A percentile compares a stretch with the other conserved stretches of the same genome.
phyloP scores from a whole-genome alignment of 2,797 vertebrate species.

The Eospalax fontanierii region DNA sequence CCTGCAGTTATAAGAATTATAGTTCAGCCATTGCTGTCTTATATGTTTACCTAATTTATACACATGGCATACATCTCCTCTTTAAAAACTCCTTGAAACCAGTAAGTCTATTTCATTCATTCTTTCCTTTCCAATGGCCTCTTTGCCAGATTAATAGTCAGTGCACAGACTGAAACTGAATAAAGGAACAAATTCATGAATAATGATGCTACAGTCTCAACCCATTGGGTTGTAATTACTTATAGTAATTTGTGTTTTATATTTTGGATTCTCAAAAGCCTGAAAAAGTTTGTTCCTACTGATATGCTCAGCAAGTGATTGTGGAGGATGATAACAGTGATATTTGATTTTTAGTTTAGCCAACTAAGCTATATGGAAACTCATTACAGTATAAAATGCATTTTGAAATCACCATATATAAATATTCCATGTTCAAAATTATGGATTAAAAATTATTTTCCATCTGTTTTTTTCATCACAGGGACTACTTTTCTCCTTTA shows the following conservation, averaged over 20 bases:
- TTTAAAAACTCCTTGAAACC: conserved; percentile 39
- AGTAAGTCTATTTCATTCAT: not conserved
- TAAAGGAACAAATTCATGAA: conserved; percentile 35
- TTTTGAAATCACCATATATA: conserved; percentile 60
- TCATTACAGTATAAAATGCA: conserved; percentile 15
- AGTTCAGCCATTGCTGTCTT: not conserved
- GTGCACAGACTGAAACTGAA: not conserved
- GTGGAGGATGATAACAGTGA: not conserved
- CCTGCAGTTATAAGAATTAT: not conserved
- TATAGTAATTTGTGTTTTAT: not conserved
- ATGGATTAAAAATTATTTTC: conserved; percentile 17
- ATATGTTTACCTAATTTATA: not conserved
- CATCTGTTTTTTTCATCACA: not conserved
- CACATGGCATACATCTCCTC: not conserved
- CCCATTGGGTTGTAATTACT: not conserved
- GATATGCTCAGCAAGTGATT: conserved; percentile 21
- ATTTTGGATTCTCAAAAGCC: not conserved
- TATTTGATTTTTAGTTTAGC: conserved; percentile 41
- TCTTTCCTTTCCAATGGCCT: not conserved
- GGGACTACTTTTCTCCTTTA: conserved; percentile 25
- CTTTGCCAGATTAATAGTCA: conserved; percentile 25
- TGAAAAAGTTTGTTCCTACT: not conserved
- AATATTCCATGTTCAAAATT: conserved; percentile 43
- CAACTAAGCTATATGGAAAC: not conserved
- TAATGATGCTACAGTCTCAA: conserved; percentile 2